Conservation (phyloP, 1,140 invertebrate species). For the Stenopsyche tienmushanensis region DNA sequence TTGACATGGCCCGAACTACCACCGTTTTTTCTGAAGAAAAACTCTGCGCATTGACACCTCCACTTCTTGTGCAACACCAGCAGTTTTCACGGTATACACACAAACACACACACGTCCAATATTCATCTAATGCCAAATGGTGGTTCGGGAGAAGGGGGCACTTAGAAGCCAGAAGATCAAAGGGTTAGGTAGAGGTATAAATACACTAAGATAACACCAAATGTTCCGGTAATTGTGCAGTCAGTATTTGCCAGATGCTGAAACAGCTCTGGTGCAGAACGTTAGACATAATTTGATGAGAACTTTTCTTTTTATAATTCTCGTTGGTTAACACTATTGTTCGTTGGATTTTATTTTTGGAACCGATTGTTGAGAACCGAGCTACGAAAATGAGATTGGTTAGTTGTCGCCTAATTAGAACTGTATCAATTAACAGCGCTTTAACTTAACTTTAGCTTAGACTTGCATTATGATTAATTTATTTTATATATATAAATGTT, state of each 20-base stretch:
- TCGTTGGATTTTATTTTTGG: background rate
- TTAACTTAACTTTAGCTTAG: too few species aligned
- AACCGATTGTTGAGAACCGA: background rate
- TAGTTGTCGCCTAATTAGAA: too few species aligned
- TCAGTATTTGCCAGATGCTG: slow-evolving; percentile 35
- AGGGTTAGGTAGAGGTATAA: slow-evolving; percentile 39
- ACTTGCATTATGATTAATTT: too few species aligned
- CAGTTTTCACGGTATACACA: slow-evolving; percentile 7
- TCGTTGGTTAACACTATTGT: background rate
- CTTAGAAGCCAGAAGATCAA: slow-evolving; percentile 32
- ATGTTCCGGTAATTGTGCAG: slow-evolving; percentile 35
- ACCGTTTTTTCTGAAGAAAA: slow-evolving; percentile 3
- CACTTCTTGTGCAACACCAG: slow-evolving; percentile 1
- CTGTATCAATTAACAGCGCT: too few species aligned
- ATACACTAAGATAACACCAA: slow-evolving; percentile 38
- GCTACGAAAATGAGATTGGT: background rate
- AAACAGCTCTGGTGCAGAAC: background rate
- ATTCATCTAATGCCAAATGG: slow-evolving; percentile 30
- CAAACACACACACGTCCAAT: slow-evolving; percentile 21
- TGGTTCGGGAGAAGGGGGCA: slow-evolving; percentile 19
- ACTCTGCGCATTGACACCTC: background rate
- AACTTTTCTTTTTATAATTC: too few species aligned
- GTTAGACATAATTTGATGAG: too few species aligned
- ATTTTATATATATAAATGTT: too few species aligned
- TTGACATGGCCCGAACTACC: too few species aligned